These are phyloP conservation scores for Rotaria magnacalcarata DNA, from an alignment of 2,888 invertebrate genomes.

Conservation along the genomic window DNA sequence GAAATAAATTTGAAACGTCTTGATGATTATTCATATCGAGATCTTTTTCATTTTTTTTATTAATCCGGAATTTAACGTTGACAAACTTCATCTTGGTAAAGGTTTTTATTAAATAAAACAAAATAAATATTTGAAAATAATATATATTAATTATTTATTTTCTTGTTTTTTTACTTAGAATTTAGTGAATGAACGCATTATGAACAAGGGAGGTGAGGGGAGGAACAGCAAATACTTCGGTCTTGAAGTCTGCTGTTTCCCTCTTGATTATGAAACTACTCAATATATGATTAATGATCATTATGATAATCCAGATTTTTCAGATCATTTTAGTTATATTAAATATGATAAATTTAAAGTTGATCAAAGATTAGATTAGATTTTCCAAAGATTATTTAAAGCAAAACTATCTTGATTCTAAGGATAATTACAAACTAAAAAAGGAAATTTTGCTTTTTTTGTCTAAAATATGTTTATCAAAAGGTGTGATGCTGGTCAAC, in stretches of 20 bases:
- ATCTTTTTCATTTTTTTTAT: constrained; percentile 32
- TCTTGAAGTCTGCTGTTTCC: too few relatives aligned
- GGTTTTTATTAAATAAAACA: not conserved
- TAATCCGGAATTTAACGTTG: not conserved
- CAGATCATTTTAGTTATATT: constrained; percentile 14
- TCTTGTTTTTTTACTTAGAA: not conserved
- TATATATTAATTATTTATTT: too few relatives aligned
- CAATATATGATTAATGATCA: not conserved
- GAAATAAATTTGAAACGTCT: too few relatives aligned
- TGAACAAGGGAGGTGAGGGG: too few relatives aligned
- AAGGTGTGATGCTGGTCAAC: not conserved
- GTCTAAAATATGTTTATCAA: too few relatives aligned
- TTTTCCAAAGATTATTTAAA: not conserved
- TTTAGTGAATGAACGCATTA: not conserved
- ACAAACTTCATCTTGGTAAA: not conserved
- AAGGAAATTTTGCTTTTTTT: too few relatives aligned
- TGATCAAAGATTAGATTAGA: not conserved
- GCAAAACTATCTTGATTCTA: not conserved
- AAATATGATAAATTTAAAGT: not conserved
- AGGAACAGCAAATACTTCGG: too few relatives aligned
- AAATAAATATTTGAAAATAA: too few relatives aligned
- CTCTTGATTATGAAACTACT: not conserved
- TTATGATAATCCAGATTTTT: not conserved
- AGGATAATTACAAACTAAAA: not conserved
- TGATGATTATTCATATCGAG: constrained; percentile 23